A percentile compares a stretch with the other conserved stretches of the same genome.
These are phyloP conservation scores for Lanius ludovicianus DNA, from an alignment of 2,113 vertebrate species.

Conservation along the genomic window DNA sequence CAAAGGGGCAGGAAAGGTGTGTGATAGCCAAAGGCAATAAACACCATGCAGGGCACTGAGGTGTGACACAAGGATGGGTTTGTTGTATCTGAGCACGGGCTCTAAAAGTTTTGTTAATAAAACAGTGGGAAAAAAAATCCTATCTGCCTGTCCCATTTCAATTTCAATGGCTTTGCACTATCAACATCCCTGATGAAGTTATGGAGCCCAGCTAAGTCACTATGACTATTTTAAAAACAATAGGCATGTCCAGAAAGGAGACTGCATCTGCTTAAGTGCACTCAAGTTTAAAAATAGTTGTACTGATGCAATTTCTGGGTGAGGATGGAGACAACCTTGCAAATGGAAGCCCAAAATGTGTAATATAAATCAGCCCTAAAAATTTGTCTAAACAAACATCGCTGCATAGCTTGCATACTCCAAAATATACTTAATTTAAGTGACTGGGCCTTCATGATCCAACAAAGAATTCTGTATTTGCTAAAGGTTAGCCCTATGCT, in stretches of 20 bases:
- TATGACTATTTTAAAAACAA: slow-evolving; percentile 23
- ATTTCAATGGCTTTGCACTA: not conserved
- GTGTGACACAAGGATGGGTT: accelerated
- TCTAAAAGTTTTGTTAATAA: not conserved
- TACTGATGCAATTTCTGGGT: slow-evolving; percentile 35
- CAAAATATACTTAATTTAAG: not conserved
- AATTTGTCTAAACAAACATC: not conserved
- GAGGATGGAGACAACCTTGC: slow-evolving; percentile 2
- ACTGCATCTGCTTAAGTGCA: slow-evolving; percentile 16
- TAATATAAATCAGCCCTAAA: slow-evolving; percentile 4
- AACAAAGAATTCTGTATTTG: not conserved
- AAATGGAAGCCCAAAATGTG: not conserved
- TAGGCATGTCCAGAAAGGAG: slow-evolving; percentile 11
- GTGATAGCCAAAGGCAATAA: not conserved
- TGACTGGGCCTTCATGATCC: not conserved
- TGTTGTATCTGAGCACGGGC: not conserved
- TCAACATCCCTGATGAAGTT: not conserved
- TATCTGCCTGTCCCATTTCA: not conserved
- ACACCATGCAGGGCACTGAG: not conserved
- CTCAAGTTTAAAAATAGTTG: slow-evolving; percentile 24
- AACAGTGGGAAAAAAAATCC: not conserved
- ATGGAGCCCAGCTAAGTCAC: not conserved
- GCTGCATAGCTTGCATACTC: not conserved
- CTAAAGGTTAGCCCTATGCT: not conserved
- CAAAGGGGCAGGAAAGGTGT: not conserved